Evolutionary conservation across 2,888 invertebrate genomes (phyloP).

Genomic region (Clusia tigrina): DNA sequence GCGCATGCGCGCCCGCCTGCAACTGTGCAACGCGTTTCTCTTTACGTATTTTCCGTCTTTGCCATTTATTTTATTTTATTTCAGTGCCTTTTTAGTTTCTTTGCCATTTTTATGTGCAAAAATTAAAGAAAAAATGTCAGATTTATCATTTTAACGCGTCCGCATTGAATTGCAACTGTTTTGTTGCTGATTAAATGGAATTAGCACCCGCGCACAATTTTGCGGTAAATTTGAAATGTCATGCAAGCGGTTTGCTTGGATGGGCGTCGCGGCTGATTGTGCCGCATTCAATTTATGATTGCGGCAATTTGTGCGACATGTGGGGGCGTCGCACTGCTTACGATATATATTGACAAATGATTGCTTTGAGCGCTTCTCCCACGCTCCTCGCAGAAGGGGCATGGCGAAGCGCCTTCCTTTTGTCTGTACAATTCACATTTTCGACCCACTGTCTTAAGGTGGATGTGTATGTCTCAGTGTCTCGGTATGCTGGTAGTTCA

Average conservation of each 20-base stretch:
- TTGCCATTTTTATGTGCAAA: constrained; percentile 1
- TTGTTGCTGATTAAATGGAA: constrained; percentile 16
- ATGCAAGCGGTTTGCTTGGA: background rate
- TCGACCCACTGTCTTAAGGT: background rate
- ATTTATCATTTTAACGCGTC: constrained; percentile 29
- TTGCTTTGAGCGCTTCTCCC: no score
- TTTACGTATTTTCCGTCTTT: background rate
- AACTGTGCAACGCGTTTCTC: background rate
- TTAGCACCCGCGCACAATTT: constrained; percentile 25
- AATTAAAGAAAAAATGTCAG: constrained; percentile 23
- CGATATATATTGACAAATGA: no score
- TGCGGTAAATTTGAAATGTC: constrained; percentile 12
- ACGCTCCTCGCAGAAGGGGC: no score
- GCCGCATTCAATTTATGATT: no score
- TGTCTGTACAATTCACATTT: background rate
- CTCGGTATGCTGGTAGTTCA: no score
- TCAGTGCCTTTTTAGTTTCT: constrained; percentile 8
- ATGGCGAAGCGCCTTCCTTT: no score
- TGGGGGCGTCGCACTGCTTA: no score
- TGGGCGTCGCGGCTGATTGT: background rate
- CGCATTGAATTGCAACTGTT: background rate
- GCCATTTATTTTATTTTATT: background rate
- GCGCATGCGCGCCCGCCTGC: constrained; percentile 17
- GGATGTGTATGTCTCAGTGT: no score
- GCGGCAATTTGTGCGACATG: no score